Base-by-base conservation (phyloP, 2,888 invertebrate species). In the Parapristionchus giblindavisi region DNA sequence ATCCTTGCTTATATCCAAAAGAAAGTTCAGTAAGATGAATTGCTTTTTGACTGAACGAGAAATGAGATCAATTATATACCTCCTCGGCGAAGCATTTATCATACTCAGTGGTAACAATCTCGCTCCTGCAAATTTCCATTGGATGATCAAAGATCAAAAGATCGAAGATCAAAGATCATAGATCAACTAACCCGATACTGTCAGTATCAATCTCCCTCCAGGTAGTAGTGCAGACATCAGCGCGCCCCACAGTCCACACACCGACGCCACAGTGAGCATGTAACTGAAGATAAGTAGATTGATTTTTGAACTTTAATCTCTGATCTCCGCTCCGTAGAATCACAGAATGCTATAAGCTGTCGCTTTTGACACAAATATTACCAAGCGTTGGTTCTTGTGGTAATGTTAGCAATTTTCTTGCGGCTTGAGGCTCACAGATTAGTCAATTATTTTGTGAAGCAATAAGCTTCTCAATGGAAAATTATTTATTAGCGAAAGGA, bases 181-280 rank as follows among this genome's bases (percentile, higher is more conserved):
- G 27, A 29, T 56, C 43, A 17, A n/a, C n/a, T n/a, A n/a, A n/a
- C n/a, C n/a, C 11, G 58, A 17, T 11, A 58, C n/a, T 8, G 3
- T 48, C 48, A 48, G 4, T 21, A 68, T 3, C 24, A 27, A 2
- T 36, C 38, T 8, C 27, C 0, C 6, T 36, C 73, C 73, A 14
- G 73, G 73, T 6, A 73, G 24, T 1, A 73, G n/a, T 6, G 73
- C 29, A 4, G 51, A 17, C 51, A 73, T 32, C 43, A 73, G 48
- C 1, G 73, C 60, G 0, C 60, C 61, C 73, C 73, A 73, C 73
- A 73, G 48, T 24, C 73, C 73, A 38, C 73, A 73, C 34, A 73
- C 73, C 3, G 73, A 73, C 5, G 73, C 60, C 0, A 73, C 73
- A 0, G 73, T 73, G 0, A 73, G 73, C 73, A 73, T 73, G 73